phyloP scores from a whole-genome alignment of 92 coral and sea anemone species.

The Siderastrea siderea region DNA sequence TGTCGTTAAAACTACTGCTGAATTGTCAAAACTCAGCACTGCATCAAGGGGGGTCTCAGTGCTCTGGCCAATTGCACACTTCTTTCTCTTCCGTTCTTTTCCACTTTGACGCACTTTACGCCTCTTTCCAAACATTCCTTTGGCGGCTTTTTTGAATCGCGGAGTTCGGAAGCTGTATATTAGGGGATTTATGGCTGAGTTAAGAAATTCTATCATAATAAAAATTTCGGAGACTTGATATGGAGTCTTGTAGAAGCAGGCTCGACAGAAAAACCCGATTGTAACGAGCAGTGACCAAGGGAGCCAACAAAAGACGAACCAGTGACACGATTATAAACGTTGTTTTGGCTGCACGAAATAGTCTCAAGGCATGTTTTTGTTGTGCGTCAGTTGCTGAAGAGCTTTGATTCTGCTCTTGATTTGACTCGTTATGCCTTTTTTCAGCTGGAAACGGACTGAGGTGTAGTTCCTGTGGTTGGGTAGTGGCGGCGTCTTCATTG shows the following conservation, averaged over 20 bases:
- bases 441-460: not conserved
- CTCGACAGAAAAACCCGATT: not conserved
- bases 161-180: no score
- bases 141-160: constrained; percentile 44
- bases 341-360: constrained; percentile 57
- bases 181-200: no score
- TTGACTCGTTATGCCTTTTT: not conserved
- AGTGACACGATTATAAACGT: constrained; percentile 48
- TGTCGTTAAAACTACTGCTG: no score
- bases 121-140: constrained; percentile 1
- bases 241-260: constrained; percentile 2
- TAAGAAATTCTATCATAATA: no score
- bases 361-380: constrained; percentile 31
- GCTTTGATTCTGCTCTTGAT: no score
- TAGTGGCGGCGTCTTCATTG: not conserved
- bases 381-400: not conserved
- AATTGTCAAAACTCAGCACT: no score
- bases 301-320: constrained; percentile 61
- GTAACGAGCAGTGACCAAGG: constrained; percentile 47
- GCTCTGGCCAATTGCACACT: not conserved
- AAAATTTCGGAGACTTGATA: not conserved
- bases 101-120: not conserved
- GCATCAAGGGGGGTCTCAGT: no score
- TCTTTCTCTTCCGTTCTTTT: not conserved
- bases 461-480: not conserved